Evolutionary conservation across 2,113 vertebrate species (phyloP), one percentile per base, ranked within the genome.

Genomic region (Nothocercus nigrocapillus): DNA sequence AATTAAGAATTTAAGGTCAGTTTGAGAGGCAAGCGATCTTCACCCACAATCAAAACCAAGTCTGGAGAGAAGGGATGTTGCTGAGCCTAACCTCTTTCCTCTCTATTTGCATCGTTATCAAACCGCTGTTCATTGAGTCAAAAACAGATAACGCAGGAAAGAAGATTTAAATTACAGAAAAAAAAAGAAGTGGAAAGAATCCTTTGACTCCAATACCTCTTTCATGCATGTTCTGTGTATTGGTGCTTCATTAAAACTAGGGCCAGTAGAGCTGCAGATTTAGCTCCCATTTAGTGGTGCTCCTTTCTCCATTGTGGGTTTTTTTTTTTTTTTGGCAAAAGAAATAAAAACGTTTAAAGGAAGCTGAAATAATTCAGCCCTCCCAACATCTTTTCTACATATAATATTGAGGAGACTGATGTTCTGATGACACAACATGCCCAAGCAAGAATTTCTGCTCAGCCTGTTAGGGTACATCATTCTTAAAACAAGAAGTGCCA

Each of bases 1-100:
- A 80, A 84, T 49, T 40, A 79, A 78, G 69, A 88, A 83, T 85
- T 74, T 69, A 74, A 81, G 45, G 78, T 91, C 69, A 77, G 22
- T 63, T 85, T 81, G 49, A 77, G 45, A 68, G 85, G 51, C 44
- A 75, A 81, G 34, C 78, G 89, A 44, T 70, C 76, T 67, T 74
- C 59, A 81, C 12, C 51, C 82, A 42, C 9, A 44, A 85, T 59
- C 58, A 93, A 25, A 64, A 84, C 6, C 20, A 77, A 77, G 42
- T 8, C 78, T 56, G 54, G 54, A 56, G 54, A 56, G 54, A 56
- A 56, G 54, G 54, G 28, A 56, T 17, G 54, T 30, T 56, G 54
- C 28, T 56, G 54, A 56, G 54, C 54, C 28, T 56, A 30, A 19
- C 34, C 44, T 56, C 32, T 7, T 74, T 73, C 25, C 14, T 75